Evolutionary conservation across 2,113 vertebrate species (phyloP).

Genomic region (Corvus cornix): DNA sequence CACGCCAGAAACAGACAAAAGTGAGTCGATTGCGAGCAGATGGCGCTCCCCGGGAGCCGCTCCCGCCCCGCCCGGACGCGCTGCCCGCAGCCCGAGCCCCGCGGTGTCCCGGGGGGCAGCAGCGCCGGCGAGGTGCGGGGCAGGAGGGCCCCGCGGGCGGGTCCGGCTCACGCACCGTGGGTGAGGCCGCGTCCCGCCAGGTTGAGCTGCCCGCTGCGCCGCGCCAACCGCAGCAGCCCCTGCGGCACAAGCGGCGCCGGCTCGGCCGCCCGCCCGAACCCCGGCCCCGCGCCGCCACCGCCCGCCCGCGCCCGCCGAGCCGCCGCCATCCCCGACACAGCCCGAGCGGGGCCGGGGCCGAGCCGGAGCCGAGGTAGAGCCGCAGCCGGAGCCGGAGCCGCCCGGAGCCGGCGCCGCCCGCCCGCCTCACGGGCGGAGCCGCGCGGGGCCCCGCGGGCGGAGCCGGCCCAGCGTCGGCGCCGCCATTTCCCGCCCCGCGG

Average conservation of each 20-base stretch:
- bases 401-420: neutral
- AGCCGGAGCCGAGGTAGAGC: too few relatives aligned
- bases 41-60: neutral
- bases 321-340: too few relatives aligned
- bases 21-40: rapidly evolving
- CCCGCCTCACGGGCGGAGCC: neutral
- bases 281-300: too few relatives aligned
- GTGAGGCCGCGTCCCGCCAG: constrained; percentile 81
- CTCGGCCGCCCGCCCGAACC: too few relatives aligned
- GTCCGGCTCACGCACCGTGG: constrained; percentile 74
- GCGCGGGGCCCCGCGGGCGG: neutral
- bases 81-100: neutral
- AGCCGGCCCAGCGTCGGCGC: neutral
- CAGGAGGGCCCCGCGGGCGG: too few relatives aligned
- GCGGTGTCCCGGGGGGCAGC: neutral
- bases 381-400: neutral
- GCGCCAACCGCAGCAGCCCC: constrained; percentile 84
- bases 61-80: neutral
- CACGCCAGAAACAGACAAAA: neutral
- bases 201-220: constrained; percentile 89
- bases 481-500: neutral
- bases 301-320: neutral
- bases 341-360: too few relatives aligned
- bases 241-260: constrained; percentile 59
- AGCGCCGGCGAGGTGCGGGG: too few relatives aligned